A percentile compares a stretch with the other conserved stretches of the same genome.
Evolutionary conservation across 2,797 vertebrate species (phyloP).

Genomic region (Scleropages formosus): DNA sequence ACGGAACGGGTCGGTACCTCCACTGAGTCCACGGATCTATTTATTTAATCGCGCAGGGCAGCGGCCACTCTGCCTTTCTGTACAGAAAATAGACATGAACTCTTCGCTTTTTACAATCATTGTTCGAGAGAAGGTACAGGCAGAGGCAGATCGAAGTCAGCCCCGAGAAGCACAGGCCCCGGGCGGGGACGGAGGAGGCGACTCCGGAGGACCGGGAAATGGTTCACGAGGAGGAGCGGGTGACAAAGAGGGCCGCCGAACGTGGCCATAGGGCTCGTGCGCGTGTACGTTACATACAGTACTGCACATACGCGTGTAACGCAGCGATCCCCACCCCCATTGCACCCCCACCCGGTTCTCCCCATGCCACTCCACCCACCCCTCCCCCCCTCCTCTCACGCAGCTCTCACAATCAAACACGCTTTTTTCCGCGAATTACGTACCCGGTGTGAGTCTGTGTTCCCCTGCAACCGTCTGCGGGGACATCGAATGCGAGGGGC

Average conservation of each 20-base stretch:
- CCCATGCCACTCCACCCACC: constrained; percentile 36
- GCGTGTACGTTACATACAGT: neutral
- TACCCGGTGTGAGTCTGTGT: constrained; percentile 82
- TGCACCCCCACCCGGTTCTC: too few relatives aligned
- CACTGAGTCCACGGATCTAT: too few relatives aligned
- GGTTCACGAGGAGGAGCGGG: too few relatives aligned
- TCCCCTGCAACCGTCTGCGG: constrained; percentile 66
- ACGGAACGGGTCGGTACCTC: too few relatives aligned
- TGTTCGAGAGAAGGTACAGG: too few relatives aligned
- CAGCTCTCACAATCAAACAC: constrained; percentile 20
- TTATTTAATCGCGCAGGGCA: too few relatives aligned
- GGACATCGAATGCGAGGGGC: constrained; percentile 66
- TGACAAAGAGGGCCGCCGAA: neutral
- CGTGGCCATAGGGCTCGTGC: neutral
- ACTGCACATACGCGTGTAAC: neutral
- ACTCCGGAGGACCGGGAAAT: neutral
- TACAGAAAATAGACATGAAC: too few relatives aligned
- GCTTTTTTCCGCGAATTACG: constrained; percentile 13
- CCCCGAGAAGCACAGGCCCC: neutral
- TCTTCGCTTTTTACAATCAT: too few relatives aligned
- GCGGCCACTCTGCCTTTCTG: too few relatives aligned
- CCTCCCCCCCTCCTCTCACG: constrained; percentile 55
- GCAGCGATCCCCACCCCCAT: constrained; percentile 18
- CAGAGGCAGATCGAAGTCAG: neutral
- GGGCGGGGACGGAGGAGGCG: constrained; percentile 8